phyloP scores from a whole-genome alignment of 1,140 invertebrate genomes.

The Colletes latitarsis region DNA sequence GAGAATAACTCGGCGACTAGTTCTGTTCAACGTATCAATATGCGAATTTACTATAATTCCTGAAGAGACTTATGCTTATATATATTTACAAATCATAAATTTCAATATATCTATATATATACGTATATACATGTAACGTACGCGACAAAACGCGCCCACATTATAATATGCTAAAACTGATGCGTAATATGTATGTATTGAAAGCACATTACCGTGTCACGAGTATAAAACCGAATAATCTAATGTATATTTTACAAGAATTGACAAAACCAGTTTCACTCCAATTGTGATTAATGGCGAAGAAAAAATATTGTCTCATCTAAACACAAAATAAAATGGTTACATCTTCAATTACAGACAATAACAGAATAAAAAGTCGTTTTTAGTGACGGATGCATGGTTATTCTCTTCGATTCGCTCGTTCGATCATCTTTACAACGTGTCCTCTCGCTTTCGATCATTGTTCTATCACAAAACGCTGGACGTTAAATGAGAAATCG shows the following conservation, averaged over 20 bases:
- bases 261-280: constrained; percentile 45
- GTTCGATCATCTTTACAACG: background rate
- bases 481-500: constrained; percentile 7
- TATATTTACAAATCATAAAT: constrained; percentile 61
- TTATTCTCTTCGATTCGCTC: background rate
- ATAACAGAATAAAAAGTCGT: constrained; percentile 17
- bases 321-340: background rate
- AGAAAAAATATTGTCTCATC: background rate
- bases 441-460: background rate
- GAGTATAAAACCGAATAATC: constrained; percentile 54
- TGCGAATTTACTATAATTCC: constrained; percentile 40
- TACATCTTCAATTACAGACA: background rate
- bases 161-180: constrained; percentile 49
- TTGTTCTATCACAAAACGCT: constrained; percentile 35
- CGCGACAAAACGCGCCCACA: constrained; percentile 14
- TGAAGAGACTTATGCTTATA: constrained; percentile 47
- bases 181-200: constrained; percentile 25
- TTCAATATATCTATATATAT: constrained; percentile 48
- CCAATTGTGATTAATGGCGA: constrained; percentile 56
- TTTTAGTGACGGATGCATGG: background rate
- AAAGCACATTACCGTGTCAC: constrained; percentile 51
- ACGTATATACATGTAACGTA: constrained; percentile 45
- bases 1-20: constrained; percentile 8
- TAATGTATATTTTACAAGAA: constrained; percentile 51
- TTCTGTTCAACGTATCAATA: constrained; percentile 24